A percentile compares a stretch with the other conserved stretches of the same genome.
Conservation (phyloP, 2,797 vertebrate species). For the Amazonetta brasiliensis region DNA sequence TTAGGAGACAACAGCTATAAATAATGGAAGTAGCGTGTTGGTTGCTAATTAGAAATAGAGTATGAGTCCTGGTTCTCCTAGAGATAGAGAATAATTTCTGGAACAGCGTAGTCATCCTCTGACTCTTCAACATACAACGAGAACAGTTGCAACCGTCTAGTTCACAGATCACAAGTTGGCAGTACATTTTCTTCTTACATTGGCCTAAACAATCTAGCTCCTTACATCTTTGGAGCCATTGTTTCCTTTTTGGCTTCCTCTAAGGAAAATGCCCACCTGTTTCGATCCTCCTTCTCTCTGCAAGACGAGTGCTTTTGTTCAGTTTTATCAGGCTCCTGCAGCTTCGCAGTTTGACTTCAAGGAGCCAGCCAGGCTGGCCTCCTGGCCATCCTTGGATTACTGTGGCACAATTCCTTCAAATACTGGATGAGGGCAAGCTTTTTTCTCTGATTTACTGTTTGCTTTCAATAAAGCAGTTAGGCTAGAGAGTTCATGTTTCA, state of each 20-base stretch:
- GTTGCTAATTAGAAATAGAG: background rate
- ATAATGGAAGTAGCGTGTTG: background rate
- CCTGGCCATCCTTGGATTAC: background rate
- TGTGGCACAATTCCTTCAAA: background rate
- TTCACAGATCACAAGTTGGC: background rate
- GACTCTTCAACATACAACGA: background rate
- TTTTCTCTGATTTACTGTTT: background rate
- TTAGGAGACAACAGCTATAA: background rate
- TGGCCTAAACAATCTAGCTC: background rate
- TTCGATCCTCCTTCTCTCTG: background rate
- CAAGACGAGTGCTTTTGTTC: background rate
- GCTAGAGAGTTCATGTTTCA: background rate
- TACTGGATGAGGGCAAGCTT: background rate
- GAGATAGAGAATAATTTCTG: background rate
- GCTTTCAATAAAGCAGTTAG: background rate
- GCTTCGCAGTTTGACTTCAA: background rate
- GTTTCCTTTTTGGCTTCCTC: constrained; percentile 23
- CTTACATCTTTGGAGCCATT: constrained; percentile 12
- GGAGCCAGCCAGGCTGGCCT: constrained; percentile 1
- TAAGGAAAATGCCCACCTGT: background rate
- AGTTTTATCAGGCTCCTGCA: background rate
- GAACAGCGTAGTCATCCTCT: background rate
- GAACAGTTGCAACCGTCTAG: background rate
- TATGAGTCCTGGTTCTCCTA: background rate
- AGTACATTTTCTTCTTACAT: background rate